Conservation (phyloP, 2,113 vertebrate species). For the Platycercus adscitus region DNA sequence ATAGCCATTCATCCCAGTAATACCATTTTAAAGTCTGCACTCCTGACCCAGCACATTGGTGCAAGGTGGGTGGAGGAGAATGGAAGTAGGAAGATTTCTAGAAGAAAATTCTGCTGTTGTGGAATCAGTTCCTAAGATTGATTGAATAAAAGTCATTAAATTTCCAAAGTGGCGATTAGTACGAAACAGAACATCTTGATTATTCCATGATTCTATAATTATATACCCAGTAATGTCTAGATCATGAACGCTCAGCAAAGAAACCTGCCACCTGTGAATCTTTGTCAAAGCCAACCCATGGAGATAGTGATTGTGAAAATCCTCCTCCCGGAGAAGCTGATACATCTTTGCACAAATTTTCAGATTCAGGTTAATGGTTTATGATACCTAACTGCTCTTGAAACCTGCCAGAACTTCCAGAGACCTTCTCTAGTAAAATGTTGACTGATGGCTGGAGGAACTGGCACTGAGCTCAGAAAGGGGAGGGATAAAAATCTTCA, state of each 20-base stretch:
- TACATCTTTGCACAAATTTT: not conserved
- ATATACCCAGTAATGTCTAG: not conserved
- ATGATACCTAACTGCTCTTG: not conserved
- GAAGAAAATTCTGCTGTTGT: not conserved
- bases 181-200: not conserved
- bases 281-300: not conserved
- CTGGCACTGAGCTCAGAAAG: not conserved
- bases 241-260: not conserved
- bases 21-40: not conserved
- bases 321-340: not conserved
- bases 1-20: not conserved
- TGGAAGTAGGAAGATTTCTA: not conserved
- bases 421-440: not conserved
- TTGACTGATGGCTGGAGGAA: not conserved
- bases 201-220: not conserved
- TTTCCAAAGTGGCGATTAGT: not conserved
- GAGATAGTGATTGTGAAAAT: not conserved
- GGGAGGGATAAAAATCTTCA: not conserved
- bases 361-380: not conserved
- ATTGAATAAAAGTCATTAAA: not conserved
- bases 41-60: not conserved
- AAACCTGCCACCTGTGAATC: not conserved
- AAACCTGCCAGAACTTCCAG: not conserved
- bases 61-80: not conserved
- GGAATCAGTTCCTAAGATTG: not conserved